Evolutionary conservation across 2,113 vertebrate species (phyloP).

Genomic region (Lamprologus ornatipinnis): DNA sequence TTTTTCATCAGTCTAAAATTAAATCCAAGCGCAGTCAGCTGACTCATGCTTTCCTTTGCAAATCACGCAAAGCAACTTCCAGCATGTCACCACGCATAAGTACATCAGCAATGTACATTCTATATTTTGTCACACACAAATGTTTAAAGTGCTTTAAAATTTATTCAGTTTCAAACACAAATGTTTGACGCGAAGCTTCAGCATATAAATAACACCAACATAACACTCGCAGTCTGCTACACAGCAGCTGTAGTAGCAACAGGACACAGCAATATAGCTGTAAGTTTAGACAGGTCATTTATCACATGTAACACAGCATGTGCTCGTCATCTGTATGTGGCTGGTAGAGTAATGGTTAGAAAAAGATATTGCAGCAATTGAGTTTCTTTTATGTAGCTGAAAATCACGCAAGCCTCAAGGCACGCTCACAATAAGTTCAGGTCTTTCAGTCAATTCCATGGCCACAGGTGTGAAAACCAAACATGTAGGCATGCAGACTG

Average conservation of each 20-base stretch:
- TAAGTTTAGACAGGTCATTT: neutral
- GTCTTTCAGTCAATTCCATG: neutral
- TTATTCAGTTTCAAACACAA: neutral
- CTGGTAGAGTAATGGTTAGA: neutral
- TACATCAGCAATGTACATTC: neutral
- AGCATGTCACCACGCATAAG: neutral
- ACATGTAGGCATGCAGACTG: neutral
- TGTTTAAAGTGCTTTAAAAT: neutral
- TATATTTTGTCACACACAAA: neutral
- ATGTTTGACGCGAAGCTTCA: neutral
- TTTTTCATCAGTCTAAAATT: constrained; percentile 27
- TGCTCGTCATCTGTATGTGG: neutral
- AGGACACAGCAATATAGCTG: neutral
- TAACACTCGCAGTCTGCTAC: neutral
- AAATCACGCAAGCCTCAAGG: constrained; percentile 39
- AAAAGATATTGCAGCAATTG: constrained; percentile 16
- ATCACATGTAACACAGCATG: neutral
- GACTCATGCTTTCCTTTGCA: neutral
- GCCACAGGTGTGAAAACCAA: neutral
- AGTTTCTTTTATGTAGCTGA: constrained; percentile 23
- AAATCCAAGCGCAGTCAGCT: neutral
- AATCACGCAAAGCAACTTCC: neutral
- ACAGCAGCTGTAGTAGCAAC: neutral
- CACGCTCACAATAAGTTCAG: neutral
- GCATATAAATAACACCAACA: neutral